phyloP scores from a whole-genome alignment of 2,797 vertebrate genomes.

The Pseudochirops corinnae region DNA sequence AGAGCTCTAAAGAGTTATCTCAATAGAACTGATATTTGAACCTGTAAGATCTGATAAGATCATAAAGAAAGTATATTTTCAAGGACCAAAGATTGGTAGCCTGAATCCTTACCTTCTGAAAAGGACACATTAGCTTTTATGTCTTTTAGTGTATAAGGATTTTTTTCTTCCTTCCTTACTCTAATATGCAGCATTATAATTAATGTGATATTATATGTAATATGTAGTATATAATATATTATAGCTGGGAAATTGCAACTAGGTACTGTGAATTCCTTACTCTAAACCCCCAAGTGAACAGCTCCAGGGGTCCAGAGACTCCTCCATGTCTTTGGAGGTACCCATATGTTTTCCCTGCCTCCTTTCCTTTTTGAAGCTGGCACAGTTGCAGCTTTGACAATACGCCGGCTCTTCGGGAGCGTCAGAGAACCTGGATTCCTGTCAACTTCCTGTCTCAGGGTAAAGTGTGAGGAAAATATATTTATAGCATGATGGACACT shows the following conservation, averaged over 20 bases:
- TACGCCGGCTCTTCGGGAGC: conserved; percentile 55
- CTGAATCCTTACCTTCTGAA: not conserved
- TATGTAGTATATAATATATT: not conserved
- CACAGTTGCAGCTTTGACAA: conserved; percentile 46
- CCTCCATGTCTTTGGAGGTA: conserved; percentile 37
- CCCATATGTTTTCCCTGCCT: conserved; percentile 57
- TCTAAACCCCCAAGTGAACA: not conserved
- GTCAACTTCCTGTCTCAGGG: conserved; percentile 16
- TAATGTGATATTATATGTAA: not conserved
- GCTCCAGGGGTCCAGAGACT: not conserved
- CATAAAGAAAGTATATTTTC: not conserved
- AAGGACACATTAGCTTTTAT: accelerated
- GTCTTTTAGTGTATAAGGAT: not conserved
- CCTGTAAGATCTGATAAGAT: not conserved
- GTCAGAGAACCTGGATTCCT: conserved; percentile 52
- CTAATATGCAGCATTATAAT: not conserved
- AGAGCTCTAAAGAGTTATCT: not conserved
- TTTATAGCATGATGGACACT: not conserved
- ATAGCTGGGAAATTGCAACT: not conserved
- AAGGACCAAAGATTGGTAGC: not conserved
- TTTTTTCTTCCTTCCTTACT: not conserved
- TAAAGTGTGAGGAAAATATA: not conserved
- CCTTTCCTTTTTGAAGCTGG: conserved; percentile 57
- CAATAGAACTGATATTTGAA: not conserved
- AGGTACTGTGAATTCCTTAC: accelerated